These are phyloP conservation scores for Hypomesus transpacificus DNA, from an alignment of 2,113 vertebrate species.

Conservation along the genomic window DNA sequence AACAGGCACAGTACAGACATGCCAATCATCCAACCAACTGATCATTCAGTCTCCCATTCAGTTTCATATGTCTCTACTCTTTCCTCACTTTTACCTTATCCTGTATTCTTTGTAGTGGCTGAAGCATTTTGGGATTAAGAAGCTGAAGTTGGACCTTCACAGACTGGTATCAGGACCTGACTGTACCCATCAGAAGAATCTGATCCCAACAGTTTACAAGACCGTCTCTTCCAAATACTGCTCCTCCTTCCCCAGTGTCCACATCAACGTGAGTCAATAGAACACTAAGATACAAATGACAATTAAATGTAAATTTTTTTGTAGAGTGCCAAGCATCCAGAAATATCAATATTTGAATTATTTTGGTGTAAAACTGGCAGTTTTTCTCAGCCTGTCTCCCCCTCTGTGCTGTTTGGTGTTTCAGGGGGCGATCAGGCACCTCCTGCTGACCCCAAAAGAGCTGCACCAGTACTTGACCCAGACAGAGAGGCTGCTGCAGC, in stretches of 20 bases:
- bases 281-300: background rate
- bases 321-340: background rate
- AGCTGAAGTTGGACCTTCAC: slow-evolving; percentile 75
- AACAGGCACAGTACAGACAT: slow-evolving; percentile 60
- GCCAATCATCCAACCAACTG: background rate
- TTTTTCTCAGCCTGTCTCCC: background rate
- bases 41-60: background rate
- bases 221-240: slow-evolving; percentile 69
- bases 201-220: slow-evolving; percentile 50
- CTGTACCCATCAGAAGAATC: slow-evolving; percentile 65
- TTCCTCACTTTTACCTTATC: background rate
- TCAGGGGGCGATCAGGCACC: slow-evolving; percentile 74
- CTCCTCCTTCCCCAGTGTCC: slow-evolving; percentile 68
- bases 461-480: slow-evolving; percentile 62
- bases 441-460: slow-evolving; percentile 70
- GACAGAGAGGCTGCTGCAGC: slow-evolving; percentile 54
- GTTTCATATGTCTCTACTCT: background rate
- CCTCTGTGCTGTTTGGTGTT: background rate
- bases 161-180: slow-evolving; percentile 66
- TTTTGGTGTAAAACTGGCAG: background rate
- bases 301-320: no score
- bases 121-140: slow-evolving; percentile 70
- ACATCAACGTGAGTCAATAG: slow-evolving; percentile 68
- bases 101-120: slow-evolving; percentile 70
- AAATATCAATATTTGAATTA: background rate